Evolutionary conservation across 2,113 vertebrate species (phyloP).

Genomic region (Paralichthys olivaceus): DNA sequence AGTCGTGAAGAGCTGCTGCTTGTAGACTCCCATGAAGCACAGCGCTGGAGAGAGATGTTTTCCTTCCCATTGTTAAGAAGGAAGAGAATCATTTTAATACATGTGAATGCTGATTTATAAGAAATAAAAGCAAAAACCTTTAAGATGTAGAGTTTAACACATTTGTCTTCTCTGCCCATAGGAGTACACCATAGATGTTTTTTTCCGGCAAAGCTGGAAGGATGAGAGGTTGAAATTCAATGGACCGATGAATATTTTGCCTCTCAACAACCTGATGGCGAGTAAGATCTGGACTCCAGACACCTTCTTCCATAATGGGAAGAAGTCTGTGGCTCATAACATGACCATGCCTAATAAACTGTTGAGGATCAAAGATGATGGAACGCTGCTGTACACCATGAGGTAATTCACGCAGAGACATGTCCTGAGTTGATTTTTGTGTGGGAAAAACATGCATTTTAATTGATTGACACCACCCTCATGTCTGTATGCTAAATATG

Average conservation of each 20-base stretch:
- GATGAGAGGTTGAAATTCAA: conserved; percentile 95
- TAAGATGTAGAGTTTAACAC: neutral
- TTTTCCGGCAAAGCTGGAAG: conserved; percentile 98
- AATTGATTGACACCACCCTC: neutral
- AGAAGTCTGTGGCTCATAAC: conserved; percentile 98
- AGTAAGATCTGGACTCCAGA: conserved; percentile 99
- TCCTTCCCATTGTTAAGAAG: neutral
- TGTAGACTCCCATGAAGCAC: conserved; percentile 1
- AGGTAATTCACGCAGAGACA: conserved; percentile 81
- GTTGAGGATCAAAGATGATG: conserved; percentile 95
- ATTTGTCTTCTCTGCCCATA: conserved; percentile 65
- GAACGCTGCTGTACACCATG: conserved; percentile 97
- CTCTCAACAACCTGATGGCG: conserved; percentile 98
- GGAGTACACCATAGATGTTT: conserved; percentile 99
- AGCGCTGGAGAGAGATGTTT: neutral
- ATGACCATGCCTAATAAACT: conserved; percentile 99
- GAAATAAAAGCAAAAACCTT: neutral
- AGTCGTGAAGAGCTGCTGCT: conserved; percentile 30
- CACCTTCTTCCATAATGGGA: conserved; percentile 99
- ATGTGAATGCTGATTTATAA: neutral
- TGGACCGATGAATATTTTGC: conserved; percentile 97
- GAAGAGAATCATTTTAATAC: neutral
- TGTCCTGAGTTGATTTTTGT: neutral
- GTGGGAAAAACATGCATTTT: neutral
- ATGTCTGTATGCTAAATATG: neutral